phyloP scores from a whole-genome alignment of 2,113 vertebrate species.

The Xerus inauris region DNA sequence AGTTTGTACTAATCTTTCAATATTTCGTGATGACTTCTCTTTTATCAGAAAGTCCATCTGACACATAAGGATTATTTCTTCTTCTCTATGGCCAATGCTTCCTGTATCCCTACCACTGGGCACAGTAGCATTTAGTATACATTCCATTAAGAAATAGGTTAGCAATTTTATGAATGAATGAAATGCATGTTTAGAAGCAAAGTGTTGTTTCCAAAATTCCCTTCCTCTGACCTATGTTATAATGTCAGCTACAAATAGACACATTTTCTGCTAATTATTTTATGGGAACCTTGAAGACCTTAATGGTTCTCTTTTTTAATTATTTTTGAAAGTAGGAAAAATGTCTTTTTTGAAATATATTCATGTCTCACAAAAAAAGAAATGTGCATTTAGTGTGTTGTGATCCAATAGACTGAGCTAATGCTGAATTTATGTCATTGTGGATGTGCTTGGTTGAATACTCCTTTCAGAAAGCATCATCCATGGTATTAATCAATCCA shows the following conservation, averaged over 20 bases:
- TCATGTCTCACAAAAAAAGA: background rate
- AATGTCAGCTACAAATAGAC: background rate
- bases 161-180: background rate
- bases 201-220: background rate
- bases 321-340: slow-evolving; percentile 23
- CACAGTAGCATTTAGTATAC: background rate
- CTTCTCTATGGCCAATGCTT: background rate
- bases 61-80: background rate
- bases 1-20: background rate
- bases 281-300: background rate
- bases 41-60: background rate
- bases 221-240: background rate
- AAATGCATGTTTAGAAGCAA: background rate
- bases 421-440: slow-evolving; percentile 42
- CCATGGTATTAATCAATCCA: slow-evolving; percentile 46
- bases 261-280: slow-evolving; percentile 24
- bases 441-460: background rate
- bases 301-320: background rate
- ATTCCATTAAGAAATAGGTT: background rate
- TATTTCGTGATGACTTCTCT: background rate
- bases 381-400: background rate
- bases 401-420: slow-evolving; percentile 24
- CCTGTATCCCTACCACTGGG: fast-evolving
- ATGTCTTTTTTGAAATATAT: background rate
- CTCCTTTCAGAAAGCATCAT: slow-evolving; percentile 49